phyloP scores from a whole-genome alignment of 2,113 vertebrate genomes.

The Boulengeromyrus knoepffleri region DNA sequence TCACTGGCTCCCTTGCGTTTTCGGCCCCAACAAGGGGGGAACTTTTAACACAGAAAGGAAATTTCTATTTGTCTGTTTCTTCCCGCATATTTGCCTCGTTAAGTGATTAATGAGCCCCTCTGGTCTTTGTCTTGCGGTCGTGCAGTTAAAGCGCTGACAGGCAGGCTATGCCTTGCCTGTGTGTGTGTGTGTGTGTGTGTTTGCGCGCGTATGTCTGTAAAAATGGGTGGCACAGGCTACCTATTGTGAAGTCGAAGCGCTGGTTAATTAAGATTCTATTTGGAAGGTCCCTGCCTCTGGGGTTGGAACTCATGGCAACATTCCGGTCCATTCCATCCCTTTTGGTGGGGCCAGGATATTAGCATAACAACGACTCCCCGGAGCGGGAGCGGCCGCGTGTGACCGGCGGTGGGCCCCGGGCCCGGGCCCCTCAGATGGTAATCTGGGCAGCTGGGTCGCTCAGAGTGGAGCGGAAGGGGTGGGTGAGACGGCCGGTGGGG shows the following conservation, averaged over 20 bases:
- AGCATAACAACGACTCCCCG: background rate
- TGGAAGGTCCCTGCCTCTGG: background rate
- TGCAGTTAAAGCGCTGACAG: background rate
- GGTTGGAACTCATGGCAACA: constrained; percentile 1
- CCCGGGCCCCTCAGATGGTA: background rate
- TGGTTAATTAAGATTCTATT: constrained; percentile 14
- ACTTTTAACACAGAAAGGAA: constrained; percentile 9
- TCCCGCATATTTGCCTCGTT: background rate
- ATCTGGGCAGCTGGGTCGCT: background rate
- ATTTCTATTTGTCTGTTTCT: background rate
- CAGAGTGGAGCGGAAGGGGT: background rate
- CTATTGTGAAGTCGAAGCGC: background rate
- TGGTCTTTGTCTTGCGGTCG: background rate
- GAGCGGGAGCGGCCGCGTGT: background rate
- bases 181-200: background rate
- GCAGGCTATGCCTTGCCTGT: background rate
- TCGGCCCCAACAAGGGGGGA: background rate
- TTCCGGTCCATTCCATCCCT: background rate
- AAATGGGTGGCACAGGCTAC: background rate
- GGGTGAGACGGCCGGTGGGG: background rate
- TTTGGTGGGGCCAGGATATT: constrained; percentile 1
- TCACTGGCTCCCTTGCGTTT: constrained; percentile 17
- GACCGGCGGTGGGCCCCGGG: background rate
- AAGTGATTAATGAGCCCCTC: constrained; percentile 9
- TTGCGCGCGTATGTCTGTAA: background rate